Evolutionary conservation across 2,797 vertebrate species (phyloP), one percentile per base, ranked within the genome.

Genomic region (Dallia pectoralis): DNA sequence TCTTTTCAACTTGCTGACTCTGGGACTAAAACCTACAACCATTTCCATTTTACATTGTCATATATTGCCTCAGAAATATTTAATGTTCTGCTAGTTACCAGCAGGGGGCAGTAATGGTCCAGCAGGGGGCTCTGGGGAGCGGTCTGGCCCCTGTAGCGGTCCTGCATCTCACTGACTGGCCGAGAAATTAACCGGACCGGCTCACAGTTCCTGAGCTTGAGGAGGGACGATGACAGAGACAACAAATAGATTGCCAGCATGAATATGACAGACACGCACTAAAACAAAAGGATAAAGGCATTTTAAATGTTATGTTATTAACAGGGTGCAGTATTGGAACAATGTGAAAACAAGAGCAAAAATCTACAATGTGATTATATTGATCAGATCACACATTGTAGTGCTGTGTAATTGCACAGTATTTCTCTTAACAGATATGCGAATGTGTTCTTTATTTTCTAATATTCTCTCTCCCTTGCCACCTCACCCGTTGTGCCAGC

Each of bases 401-500:
- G n/a, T n/a, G n/a, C n/a, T n/a, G n/a, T n/a, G n/a, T n/a, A n/a
- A n/a, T n/a, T n/a, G n/a, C n/a, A n/a, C 40, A 40, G 40, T 4
- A 7, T 40, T 44, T 44, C 40, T 12, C n/a, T n/a, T n/a, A n/a
- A n/a, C 40, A 44, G 40, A 12, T 44, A 44, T 44, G 40, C 9
- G 5, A 44, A 40, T 40, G 36, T 40, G 36, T 40, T 5, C 6
- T 40, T 40, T 14, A 12, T 44, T 44, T 44, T 4, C 27, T 1
- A 16, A 27, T 27, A 14, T 4, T 16, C 7, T n/a, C 29, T 9
- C n/a, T n/a, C 15, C 3, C n/a, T n/a, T n/a, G n/a, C n/a, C n/a
- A 15, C 40, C 73, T 80, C 70, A 86, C 83, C 84, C 53, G 78
- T 33, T 84, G 71, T n/a, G 72, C 74, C 74, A 87, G 53, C 8